Percentiles rank a stretch among this genome's conserved stretches.
Evolutionary conservation across 2,113 vertebrate genomes (phyloP).

Genomic region (Heterotilapia buettikoferi): DNA sequence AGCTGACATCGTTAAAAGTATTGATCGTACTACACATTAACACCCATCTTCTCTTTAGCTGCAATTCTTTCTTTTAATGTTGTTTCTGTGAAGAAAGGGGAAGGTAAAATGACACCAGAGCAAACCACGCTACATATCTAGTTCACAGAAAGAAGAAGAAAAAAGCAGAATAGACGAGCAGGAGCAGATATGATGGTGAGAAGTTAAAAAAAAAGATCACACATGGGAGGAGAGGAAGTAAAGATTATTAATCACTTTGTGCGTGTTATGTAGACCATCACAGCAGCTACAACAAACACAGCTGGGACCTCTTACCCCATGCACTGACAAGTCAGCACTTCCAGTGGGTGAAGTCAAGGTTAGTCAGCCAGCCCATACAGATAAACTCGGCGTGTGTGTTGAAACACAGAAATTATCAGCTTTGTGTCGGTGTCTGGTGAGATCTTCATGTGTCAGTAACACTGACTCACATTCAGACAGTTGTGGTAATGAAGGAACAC

Average conservation of each 20-base stretch:
- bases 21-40: not conserved
- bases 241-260: not conserved
- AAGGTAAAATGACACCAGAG: not conserved
- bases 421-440: not conserved
- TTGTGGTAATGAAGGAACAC: not conserved
- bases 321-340: slow-evolving; percentile 15
- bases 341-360: slow-evolving; percentile 30
- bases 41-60: not conserved
- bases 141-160: not conserved
- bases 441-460: not conserved
- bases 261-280: not conserved
- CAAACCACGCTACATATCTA: accelerated
- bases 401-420: not conserved
- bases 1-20: not conserved
- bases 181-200: not conserved
- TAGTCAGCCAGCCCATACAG: slow-evolving; percentile 12
- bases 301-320: not conserved
- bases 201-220: not conserved
- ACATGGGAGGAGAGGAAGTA: not conserved
- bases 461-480: slow-evolving; percentile 19
- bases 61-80: not conserved
- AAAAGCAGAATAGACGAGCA: not conserved
- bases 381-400: not conserved
- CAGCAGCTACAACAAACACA: not conserved
- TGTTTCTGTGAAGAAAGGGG: not conserved